These are phyloP conservation scores for Scotopteryx bipunctaria DNA, from an alignment of 2,888 invertebrate genomes.

Conservation along the genomic window DNA sequence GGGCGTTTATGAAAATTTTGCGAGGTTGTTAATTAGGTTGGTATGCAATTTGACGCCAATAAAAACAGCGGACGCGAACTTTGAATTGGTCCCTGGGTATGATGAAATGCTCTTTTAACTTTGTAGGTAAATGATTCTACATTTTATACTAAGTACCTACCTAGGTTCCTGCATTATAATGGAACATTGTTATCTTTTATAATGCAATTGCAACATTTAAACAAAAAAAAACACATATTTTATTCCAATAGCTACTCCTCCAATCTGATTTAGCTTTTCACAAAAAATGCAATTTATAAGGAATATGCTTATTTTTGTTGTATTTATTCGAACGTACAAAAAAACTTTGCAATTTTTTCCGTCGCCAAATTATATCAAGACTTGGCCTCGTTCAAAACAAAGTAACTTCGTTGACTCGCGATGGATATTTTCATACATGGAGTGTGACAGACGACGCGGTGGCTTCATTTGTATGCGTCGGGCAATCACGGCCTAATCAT, in stretches of 20 bases:
- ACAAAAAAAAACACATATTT: too few relatives aligned
- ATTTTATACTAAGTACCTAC: neutral
- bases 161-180: too few relatives aligned
- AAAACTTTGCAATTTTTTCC: too few relatives aligned
- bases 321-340: too few relatives aligned
- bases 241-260: too few relatives aligned
- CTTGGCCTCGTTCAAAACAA: conserved; percentile 35
- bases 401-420: conserved; percentile 42
- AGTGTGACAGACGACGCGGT: conserved; percentile 52
- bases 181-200: too few relatives aligned
- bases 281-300: too few relatives aligned
- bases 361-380: conserved; percentile 22
- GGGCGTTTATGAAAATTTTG: conserved; percentile 63
- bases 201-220: too few relatives aligned
- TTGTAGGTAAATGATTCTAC: neutral
- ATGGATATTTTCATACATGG: conserved; percentile 43
- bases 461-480: conserved; percentile 60
- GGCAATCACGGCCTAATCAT: conserved; percentile 55
- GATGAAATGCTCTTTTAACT: conserved; percentile 5
- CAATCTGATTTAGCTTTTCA: too few relatives aligned
- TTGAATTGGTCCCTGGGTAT: conserved; percentile 17
- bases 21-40: conserved; percentile 44
- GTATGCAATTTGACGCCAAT: conserved; percentile 41
- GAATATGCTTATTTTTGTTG: neutral
- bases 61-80: conserved; percentile 30